A percentile compares a stretch with the other conserved stretches of the same genome.
phyloP scores from a whole-genome alignment of 2,888 invertebrate species.

The Prenolepis imparis region DNA sequence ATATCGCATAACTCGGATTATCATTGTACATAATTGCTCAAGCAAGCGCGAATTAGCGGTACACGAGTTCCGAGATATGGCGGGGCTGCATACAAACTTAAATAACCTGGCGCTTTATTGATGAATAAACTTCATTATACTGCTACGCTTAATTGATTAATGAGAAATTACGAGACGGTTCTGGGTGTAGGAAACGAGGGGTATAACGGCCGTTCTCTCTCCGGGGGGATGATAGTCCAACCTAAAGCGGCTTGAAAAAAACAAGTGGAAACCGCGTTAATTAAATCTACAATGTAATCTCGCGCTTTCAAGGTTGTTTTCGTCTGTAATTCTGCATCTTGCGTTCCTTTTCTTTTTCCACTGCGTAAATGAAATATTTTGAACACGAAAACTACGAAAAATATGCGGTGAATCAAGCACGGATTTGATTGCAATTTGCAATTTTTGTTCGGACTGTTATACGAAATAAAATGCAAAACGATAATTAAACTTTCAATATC shows the following conservation, averaged over 20 bases:
- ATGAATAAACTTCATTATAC: slow-evolving; percentile 51
- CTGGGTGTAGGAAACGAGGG: slow-evolving; percentile 29
- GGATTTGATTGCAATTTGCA: background rate
- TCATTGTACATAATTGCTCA: slow-evolving; percentile 45
- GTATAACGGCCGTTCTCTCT: slow-evolving; percentile 51
- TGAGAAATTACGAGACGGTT: slow-evolving; percentile 54
- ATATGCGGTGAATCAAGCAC: background rate
- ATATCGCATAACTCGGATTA: slow-evolving; percentile 42
- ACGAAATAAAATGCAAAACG: background rate
- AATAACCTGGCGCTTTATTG: slow-evolving; percentile 42
- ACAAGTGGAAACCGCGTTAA: slow-evolving; percentile 54
- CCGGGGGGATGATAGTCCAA: slow-evolving; percentile 42
- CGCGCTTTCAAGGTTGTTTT: slow-evolving; percentile 15
- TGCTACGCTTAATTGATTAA: slow-evolving; percentile 59
- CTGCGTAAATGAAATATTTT: background rate
- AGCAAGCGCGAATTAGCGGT: slow-evolving; percentile 44
- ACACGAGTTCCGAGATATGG: slow-evolving; percentile 26
- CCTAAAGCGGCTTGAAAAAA: slow-evolving; percentile 54
- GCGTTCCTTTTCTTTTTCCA: background rate
- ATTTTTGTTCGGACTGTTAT: background rate
- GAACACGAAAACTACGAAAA: background rate
- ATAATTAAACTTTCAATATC: slow-evolving; percentile 2
- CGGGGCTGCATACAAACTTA: slow-evolving; percentile 45
- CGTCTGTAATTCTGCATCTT: background rate
- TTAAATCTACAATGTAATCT: slow-evolving; percentile 52